phyloP scores from a whole-genome alignment of 2,888 invertebrate genomes.

The Adelphocoris suturalis region DNA sequence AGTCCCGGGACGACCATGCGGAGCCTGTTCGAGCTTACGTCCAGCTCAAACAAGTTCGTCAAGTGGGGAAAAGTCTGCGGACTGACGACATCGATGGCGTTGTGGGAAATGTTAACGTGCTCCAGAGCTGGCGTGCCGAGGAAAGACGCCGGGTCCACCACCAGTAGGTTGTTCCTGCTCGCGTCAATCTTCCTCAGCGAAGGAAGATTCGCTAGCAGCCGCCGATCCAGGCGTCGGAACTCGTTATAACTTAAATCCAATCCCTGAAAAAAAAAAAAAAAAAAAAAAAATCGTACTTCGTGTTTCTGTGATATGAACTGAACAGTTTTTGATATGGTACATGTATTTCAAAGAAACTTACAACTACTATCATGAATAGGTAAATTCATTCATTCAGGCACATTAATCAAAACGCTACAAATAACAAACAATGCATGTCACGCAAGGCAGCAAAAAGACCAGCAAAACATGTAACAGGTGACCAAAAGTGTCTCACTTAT shows the following conservation, averaged over 20 bases:
- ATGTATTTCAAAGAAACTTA: too few species aligned
- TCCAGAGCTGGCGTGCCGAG: conserved; percentile 86
- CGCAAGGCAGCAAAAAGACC: neutral
- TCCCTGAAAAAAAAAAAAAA: conserved; percentile 80
- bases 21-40: conserved; percentile 86
- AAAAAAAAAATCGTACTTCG: too few species aligned
- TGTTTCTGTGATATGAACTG: too few species aligned
- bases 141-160: conserved; percentile 87
- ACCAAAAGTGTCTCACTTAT: neutral
- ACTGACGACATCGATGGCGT: conserved; percentile 85
- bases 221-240: conserved; percentile 85
- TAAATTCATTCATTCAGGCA: too few species aligned
- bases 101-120: conserved; percentile 88
- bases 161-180: conserved; percentile 85
- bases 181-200: conserved; percentile 88
- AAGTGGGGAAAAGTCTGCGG: conserved; percentile 88
- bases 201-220: conserved; percentile 87
- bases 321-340: too few species aligned
- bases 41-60: conserved; percentile 87
- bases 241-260: conserved; percentile 89
- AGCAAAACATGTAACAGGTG: neutral
- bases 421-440: neutral
- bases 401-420: too few species aligned
- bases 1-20: conserved; percentile 84
- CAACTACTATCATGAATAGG: too few species aligned